Base-by-base conservation (phyloP, 64 coral and sea anemone species). In the Exaiptasia diaphana region DNA sequence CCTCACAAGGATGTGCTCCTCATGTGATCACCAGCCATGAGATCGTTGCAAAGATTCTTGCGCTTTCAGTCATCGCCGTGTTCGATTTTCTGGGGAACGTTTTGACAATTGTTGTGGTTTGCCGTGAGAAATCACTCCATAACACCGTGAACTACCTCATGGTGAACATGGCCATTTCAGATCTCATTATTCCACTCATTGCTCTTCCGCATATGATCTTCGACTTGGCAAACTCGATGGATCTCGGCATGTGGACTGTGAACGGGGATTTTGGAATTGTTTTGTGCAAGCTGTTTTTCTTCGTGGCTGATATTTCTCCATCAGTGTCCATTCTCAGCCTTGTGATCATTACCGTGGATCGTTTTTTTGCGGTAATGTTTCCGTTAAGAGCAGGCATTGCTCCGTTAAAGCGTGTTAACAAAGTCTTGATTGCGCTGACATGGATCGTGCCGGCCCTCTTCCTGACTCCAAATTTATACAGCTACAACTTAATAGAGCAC, bases 101-200 rank as follows among this genome's bases (percentile, higher is more conserved):
- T 24, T 25, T 87, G 32, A 77, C 69, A 4, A 29, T 87, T 4
- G 17, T 50, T 31, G 44, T 46, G 4, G 59, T 87, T 4, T 63
- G 37, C 48, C 67, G 48, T 53, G 43, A 77, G 36, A 35, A 37
- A 11, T 14, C 41, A 10, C 24, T 87, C 15, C 50, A 32, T 10
- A 87, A 76, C 8, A 76, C 72, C 5, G 55, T 52, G 4, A 87
- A 87, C 38, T 68, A 29, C 39, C 53, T 87, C 28, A 82, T 90
- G 5, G 67, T 74, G 0, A 90, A 82, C 61, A 82, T 82, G 68
- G 78, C 87, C 0, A 15, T 61, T 7, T 82, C 77, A 6, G 87
- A 90, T 53, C 26, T 90, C 0, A 7, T 82, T 8, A 48, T 8
- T 22, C 43, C 67, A 23, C 29, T 64, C 1, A 23, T 58, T 5